These are phyloP conservation scores for Notothenia coriiceps DNA, from an alignment of 2,113 vertebrate species.

Conservation along the genomic window DNA sequence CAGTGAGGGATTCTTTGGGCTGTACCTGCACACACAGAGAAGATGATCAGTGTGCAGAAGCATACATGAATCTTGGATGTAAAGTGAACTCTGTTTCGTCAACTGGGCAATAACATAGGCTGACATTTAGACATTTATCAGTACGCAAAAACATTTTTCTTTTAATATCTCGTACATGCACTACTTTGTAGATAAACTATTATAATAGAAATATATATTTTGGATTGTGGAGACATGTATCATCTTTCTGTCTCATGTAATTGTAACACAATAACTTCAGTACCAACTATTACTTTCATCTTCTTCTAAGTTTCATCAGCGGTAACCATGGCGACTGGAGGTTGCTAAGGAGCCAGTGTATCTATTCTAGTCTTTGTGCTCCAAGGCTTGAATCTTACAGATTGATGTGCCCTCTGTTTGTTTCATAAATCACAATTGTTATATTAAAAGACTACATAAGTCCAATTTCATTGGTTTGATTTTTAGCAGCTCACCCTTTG, in stretches of 20 bases:
- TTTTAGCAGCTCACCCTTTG: neutral
- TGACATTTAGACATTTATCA: neutral
- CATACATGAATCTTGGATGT: neutral
- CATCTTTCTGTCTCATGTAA: neutral
- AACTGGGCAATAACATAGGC: neutral
- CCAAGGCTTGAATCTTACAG: conserved; percentile 34
- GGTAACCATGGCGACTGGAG: conserved; percentile 75
- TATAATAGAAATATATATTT: too few relatives aligned
- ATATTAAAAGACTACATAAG: neutral
- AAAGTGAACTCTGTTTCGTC: neutral
- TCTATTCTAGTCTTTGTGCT: conserved; percentile 64
- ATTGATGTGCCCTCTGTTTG: neutral
- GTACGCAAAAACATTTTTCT: conserved; percentile 2
- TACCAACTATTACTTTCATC: conserved; percentile 39
- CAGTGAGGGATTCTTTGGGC: conserved; percentile 89
- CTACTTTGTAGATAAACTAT: too few relatives aligned
- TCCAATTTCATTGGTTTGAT: neutral
- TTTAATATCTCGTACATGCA: neutral
- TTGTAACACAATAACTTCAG: conserved; percentile 22
- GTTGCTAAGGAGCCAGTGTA: conserved; percentile 68
- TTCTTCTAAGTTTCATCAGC: conserved; percentile 40
- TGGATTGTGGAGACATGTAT: too few relatives aligned
- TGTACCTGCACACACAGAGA: conserved; percentile 86
- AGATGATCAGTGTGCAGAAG: neutral
- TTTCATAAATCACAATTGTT: neutral